phyloP scores from a whole-genome alignment of 2,888 invertebrate genomes.

The Mylabris sibirica region DNA sequence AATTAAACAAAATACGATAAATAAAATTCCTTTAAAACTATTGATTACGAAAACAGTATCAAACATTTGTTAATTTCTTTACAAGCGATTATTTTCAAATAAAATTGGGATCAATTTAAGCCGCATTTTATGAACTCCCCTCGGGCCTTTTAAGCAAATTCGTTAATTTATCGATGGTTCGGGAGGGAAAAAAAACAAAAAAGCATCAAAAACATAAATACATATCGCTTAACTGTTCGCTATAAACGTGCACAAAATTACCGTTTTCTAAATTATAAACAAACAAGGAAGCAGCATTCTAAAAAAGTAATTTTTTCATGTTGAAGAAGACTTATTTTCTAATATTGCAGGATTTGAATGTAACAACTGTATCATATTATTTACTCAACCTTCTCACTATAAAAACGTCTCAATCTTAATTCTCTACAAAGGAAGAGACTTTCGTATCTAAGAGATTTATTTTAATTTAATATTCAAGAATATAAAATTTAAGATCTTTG shows the following conservation, averaged over 20 bases:
- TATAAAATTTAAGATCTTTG: neutral
- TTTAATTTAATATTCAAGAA: neutral
- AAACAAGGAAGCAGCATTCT: too few relatives aligned
- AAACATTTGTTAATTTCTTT: neutral
- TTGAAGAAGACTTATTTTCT: neutral
- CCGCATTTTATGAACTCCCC: neutral
- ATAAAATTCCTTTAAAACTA: neutral
- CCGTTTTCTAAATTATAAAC: conserved; percentile 23
- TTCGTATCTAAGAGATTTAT: neutral
- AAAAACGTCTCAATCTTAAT: neutral
- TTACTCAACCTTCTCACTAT: neutral
- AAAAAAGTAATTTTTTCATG: neutral
- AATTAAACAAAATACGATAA: neutral
- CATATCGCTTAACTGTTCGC: conserved; percentile 22
- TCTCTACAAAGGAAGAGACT: neutral
- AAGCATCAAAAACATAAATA: neutral
- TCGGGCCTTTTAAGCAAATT: neutral
- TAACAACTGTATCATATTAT: neutral
- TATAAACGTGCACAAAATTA: neutral
- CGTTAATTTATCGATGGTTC: neutral
- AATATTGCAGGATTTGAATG: neutral
- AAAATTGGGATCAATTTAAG: neutral
- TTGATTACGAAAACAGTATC: neutral
- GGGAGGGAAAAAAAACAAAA: neutral
- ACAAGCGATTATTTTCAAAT: neutral